A percentile compares a stretch with the other conserved stretches of the same genome.
phyloP scores from a whole-genome alignment of 92 coral and sea anemone species.

The Desmophyllum pertusum region DNA sequence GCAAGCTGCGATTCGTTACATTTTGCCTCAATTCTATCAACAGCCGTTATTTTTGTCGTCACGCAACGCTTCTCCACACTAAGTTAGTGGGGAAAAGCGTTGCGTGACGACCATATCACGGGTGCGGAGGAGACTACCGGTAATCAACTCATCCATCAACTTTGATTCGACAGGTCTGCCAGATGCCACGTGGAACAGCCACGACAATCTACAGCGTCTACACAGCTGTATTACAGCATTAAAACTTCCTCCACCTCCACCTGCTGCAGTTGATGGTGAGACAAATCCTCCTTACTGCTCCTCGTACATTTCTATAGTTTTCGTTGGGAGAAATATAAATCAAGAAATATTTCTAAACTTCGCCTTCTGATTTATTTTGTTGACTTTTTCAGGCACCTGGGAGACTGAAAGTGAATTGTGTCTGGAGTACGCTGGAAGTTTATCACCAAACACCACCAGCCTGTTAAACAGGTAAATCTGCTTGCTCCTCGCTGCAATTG shows the following conservation, averaged over 20 bases:
- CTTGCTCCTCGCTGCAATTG: no score
- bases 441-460: conserved; percentile 43
- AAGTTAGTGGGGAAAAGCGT: no score
- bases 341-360: neutral
- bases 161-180: conserved; percentile 58
- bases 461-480: conserved; percentile 79
- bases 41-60: no score
- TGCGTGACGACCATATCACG: no score
- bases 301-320: neutral
- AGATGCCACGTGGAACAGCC: conserved; percentile 80
- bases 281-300: neutral
- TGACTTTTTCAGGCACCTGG: conserved; percentile 74
- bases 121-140: no score
- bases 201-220: conserved; percentile 59
- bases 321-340: neutral
- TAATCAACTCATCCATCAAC: neutral
- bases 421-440: conserved; percentile 63
- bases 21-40: no score
- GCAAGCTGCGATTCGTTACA: no score
- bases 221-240: conserved; percentile 58
- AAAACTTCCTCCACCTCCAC: conserved; percentile 80
- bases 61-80: no score
- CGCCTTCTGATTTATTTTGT: neutral
- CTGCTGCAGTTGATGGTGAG: conserved; percentile 92
- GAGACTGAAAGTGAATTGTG: conserved; percentile 78